Evolutionary conservation across 1,140 invertebrate genomes (phyloP), one percentile per base, ranked within the genome.

Genomic region (Drosophila melanica): DNA sequence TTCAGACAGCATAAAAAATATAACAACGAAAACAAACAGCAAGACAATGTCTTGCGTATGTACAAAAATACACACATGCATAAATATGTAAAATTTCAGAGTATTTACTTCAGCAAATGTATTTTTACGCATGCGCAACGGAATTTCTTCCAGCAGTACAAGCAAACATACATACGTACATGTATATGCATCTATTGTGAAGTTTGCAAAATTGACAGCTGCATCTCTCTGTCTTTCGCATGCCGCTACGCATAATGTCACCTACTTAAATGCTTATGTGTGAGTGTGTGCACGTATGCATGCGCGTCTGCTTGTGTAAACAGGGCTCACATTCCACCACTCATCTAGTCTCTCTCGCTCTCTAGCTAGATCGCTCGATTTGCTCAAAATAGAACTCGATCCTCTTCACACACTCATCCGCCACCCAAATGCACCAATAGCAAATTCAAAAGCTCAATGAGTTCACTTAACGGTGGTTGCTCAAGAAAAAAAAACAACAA

Each of bases 61-160:
- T 59, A 55, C 33, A 9, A 35, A 35, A 8, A 35, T 35, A 35
- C 33, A 35, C 33, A 3, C 33, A 35, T 10, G 9, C 33, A 35
- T 10, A 35, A 9, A 35, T 35, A 35, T 47, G 16, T 14, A 35
- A 12, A 11, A 20, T 73, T 53, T 60, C 16, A 47, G 30, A 14
- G 48, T 35, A 55, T 44, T 14, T 50, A 58, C 48, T n/a, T 33
- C 30, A 66, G 39, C 16, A 75, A 70, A 57, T 74, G 57, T 44
- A 51, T 69, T 68, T 74, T 68, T 74, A 74, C 70, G 70, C 70
- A 73, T 67, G 70, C 70, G 70, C 57, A 73, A 60, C 64, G 41
- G 42, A 41, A 55, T 67, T 58, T 53, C 58, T 47, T 14, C 35
- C 27, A 62, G 35, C 16, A 8, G 16, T 16, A 42, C 12, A 12